Evolutionary conservation across 2,888 invertebrate species (phyloP).

Genomic region (Mantis religiosa): DNA sequence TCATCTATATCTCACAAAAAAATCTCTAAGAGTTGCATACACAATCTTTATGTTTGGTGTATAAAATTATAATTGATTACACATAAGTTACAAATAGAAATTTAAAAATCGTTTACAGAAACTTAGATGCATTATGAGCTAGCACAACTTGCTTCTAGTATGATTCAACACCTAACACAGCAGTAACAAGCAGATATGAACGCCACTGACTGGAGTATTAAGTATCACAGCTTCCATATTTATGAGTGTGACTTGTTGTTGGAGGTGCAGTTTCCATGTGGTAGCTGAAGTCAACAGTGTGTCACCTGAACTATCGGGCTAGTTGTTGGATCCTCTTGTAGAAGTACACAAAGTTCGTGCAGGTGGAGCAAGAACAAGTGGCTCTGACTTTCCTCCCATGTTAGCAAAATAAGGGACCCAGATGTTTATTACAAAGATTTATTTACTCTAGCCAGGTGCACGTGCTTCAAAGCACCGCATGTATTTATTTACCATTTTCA

Average conservation of each 20-base stretch:
- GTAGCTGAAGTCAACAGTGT: not conserved
- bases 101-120: too few relatives aligned
- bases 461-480: not conserved
- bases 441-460: not conserved
- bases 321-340: not conserved
- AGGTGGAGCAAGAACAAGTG: not conserved
- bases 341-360: not conserved
- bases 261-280: not conserved
- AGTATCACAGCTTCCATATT: not conserved
- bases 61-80: too few relatives aligned
- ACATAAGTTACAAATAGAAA: too few relatives aligned
- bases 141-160: too few relatives aligned
- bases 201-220: not conserved
- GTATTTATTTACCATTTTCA: not conserved
- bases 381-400: not conserved
- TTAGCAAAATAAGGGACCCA: not conserved
- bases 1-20: too few relatives aligned
- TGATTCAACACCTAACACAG: too few relatives aligned
- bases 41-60: too few relatives aligned
- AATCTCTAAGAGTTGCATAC: too few relatives aligned
- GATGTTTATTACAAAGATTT: not conserved
- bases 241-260: not conserved
- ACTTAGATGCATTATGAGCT: too few relatives aligned
- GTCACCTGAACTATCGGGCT: not conserved
- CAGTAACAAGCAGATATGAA: not conserved